Evolutionary conservation across 2,888 invertebrate species (phyloP), one percentile per base, ranked within the genome.

Genomic region (Enchytraeus crypticus): DNA sequence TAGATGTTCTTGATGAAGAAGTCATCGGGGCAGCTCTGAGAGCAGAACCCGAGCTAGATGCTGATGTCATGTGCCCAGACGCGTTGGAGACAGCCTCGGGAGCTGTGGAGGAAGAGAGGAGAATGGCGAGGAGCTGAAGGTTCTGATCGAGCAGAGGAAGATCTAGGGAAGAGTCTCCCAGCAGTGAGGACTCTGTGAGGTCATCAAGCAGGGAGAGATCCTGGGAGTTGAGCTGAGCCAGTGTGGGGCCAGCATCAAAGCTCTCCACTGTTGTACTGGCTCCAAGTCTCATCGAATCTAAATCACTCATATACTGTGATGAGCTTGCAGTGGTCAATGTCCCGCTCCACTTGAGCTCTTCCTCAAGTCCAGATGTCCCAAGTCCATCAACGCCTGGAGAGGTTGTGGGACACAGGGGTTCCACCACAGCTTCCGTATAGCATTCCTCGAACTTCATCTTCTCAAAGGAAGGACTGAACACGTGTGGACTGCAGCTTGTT

Each of bases 171-270:
- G 38, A 14, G 38, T 38, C 38, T n/a, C n/a, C n/a, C n/a, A n/a
- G n/a, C n/a, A n/a, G n/a, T n/a, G n/a, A n/a, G n/a, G n/a, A n/a
- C n/a, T n/a, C n/a, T n/a, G n/a, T n/a, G 23, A 14, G 8, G 49
- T 47, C 49, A 47, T 47, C 49, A 23, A 47, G 49, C 26, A 23
- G 26, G 8, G 21, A 47, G 26, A 53, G 51, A 29, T 59, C 53
- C 21, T 59, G 33, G 45, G 43, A 38, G 53, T 59, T 59, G 34
- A 59, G 59, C 30, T 53, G 53, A 23, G 59, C 29, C 53, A 59
- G 30, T 8, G 59, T 59, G 5, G 59, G 59, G n/a, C 59, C 53
- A n/a, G 27, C 57, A 33, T 45, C 27, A 14, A 32, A 43, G 14
- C 27, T 29, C 18, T 43, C 27, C 29, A 26, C 45, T 5, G 26